phyloP scores from a whole-genome alignment of 2,888 invertebrate genomes.

The Eristalis pertinax region DNA sequence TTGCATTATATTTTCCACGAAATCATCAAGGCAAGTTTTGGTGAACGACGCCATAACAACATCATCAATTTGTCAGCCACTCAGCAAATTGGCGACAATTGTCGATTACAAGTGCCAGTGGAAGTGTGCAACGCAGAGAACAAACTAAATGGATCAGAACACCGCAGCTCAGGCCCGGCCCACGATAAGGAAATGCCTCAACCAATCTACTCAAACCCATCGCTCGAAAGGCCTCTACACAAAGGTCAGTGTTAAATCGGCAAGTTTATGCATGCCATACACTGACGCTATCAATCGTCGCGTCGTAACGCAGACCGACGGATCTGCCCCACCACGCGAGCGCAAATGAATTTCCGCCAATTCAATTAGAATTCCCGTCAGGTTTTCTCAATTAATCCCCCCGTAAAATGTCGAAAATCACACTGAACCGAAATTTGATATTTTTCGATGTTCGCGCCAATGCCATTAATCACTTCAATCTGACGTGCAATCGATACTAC shows the following conservation, averaged over 20 bases:
- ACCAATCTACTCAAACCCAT: not conserved
- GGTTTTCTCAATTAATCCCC: conserved; percentile 2
- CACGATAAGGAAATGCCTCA: conserved; percentile 22
- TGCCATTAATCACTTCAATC: conserved; percentile 15
- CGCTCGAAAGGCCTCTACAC: conserved; percentile 15
- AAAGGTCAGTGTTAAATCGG: conserved; percentile 50
- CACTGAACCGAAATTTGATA: not conserved
- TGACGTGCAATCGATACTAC: not conserved
- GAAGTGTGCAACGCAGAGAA: not conserved
- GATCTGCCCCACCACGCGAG: not conserved
- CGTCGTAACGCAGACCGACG: not conserved
- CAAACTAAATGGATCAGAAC: not conserved
- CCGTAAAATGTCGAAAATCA: not conserved
- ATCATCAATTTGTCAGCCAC: conserved; percentile 19
- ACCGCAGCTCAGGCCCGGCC: not conserved
- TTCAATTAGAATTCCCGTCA: conserved; percentile 36
- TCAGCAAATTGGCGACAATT: conserved; percentile 19
- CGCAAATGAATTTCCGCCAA: not conserved
- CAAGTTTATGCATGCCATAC: conserved; percentile 33
- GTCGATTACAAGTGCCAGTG: not conserved
- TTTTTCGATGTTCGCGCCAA: not conserved
- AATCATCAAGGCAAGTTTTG: conserved; percentile 24
- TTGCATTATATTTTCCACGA: conserved; percentile 13
- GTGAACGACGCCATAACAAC: not conserved
- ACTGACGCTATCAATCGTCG: conserved; percentile 8